Evolutionary conservation across 2,888 invertebrate species (phyloP).

Genomic region (Brachyptera risi): DNA sequence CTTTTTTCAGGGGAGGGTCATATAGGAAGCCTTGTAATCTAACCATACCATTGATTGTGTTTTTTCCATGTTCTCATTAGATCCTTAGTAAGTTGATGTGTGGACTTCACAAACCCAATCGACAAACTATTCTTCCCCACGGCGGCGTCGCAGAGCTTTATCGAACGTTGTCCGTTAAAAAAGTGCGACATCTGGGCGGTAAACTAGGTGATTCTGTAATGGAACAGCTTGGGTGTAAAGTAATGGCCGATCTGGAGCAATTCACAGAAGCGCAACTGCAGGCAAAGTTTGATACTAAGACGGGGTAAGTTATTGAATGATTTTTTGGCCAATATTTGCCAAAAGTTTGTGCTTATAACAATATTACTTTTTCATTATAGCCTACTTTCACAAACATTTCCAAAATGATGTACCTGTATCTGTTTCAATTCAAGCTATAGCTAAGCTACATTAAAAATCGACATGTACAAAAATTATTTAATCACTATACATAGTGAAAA

Average conservation of each 20-base stretch:
- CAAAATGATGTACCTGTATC: too few relatives aligned
- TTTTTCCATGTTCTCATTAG: conserved; percentile 43
- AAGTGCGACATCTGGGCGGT: conserved; percentile 88
- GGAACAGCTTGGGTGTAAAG: conserved; percentile 66
- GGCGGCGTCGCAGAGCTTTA: conserved; percentile 62
- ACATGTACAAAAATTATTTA: too few relatives aligned
- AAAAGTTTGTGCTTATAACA: background rate
- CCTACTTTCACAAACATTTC: too few relatives aligned
- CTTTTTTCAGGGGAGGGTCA: too few relatives aligned
- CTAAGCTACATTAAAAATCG: too few relatives aligned
- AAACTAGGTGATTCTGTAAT: conserved; percentile 84
- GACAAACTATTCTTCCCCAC: conserved; percentile 85
- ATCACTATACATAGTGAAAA: too few relatives aligned
- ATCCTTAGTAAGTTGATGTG: conserved; percentile 91
- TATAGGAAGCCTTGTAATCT: too few relatives aligned
- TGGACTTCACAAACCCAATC: conserved; percentile 86
- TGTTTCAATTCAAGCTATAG: too few relatives aligned
- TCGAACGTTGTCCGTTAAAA: conserved; percentile 62
- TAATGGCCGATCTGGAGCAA: conserved; percentile 72
- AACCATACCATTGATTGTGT: too few relatives aligned
- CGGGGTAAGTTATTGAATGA: conserved; percentile 58
- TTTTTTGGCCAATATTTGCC: background rate
- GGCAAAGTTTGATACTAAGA: conserved; percentile 76
- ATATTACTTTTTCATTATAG: too few relatives aligned
- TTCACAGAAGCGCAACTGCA: conserved; percentile 70